A percentile compares a stretch with the other conserved stretches of the same genome.
Conservation (phyloP, 2,797 vertebrate species). For the Corythornis leucogaster region DNA sequence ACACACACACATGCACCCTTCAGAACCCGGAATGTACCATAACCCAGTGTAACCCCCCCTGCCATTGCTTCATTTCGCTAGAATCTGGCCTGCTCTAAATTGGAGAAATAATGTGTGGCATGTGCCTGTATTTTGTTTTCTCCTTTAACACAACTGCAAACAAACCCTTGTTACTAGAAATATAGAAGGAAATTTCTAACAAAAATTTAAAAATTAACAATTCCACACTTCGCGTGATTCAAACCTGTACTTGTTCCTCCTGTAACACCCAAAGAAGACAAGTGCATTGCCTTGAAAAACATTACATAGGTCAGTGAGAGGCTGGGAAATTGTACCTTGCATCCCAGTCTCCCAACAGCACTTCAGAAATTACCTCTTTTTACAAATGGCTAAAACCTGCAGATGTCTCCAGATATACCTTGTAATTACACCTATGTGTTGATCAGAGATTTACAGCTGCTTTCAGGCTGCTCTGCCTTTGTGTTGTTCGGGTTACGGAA, state of each 20-base stretch:
- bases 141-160: neutral
- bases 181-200: accelerated
- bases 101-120: neutral
- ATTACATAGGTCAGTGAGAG: neutral
- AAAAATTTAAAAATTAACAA: neutral
- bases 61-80: accelerated
- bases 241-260: neutral
- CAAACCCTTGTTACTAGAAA: neutral
- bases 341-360: neutral
- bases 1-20: accelerated
- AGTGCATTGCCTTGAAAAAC: neutral
- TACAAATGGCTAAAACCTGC: neutral
- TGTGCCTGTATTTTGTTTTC: neutral
- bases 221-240: neutral
- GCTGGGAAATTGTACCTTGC: neutral
- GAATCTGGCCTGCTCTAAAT: neutral
- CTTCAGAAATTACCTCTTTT: neutral
- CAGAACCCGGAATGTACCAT: neutral
- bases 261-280: neutral
- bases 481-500: conserved; percentile 8
- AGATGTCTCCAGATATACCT: neutral
- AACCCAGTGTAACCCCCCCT: neutral
- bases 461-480: conserved; percentile 1
- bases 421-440: neutral
- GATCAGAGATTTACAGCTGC: neutral